phyloP scores from a whole-genome alignment of 2,797 vertebrate species.

The Epinephelus coioides region DNA sequence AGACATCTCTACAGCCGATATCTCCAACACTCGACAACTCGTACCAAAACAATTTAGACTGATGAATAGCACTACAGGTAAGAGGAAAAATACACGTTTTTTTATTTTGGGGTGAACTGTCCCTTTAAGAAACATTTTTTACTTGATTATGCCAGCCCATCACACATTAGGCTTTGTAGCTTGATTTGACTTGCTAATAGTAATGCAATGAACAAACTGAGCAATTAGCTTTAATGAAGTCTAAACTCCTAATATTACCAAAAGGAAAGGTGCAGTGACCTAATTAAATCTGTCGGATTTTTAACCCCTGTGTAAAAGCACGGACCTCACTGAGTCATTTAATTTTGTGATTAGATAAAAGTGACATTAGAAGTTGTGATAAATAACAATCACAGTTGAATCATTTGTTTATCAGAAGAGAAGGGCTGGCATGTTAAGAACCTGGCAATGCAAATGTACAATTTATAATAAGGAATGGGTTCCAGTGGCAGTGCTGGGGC shows the following conservation, averaged over 20 bases:
- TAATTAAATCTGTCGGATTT: not conserved
- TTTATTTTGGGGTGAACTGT: no score
- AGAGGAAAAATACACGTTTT: no score
- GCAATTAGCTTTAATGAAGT: not conserved
- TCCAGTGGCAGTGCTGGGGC: not conserved
- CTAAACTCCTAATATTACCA: not conserved
- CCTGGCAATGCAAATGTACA: not conserved
- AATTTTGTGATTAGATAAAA: not conserved
- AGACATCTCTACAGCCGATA: no score
- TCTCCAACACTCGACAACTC: no score
- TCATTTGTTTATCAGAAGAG: not conserved
- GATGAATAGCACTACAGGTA: no score
- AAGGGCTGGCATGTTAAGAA: not conserved
- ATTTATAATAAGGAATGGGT: not conserved
- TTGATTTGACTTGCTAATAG: not conserved
- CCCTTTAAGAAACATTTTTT: no score
- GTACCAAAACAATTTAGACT: no score
- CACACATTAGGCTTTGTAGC: not conserved
- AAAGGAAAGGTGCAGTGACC: not conserved
- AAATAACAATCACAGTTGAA: not conserved
- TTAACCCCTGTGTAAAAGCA: no score
- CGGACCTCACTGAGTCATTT: no score
- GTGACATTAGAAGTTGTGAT: not conserved
- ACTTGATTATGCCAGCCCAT: no score
- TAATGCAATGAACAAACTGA: not conserved